Evolutionary conservation across 2,797 vertebrate species (phyloP).

Genomic region (Nasua narica): DNA sequence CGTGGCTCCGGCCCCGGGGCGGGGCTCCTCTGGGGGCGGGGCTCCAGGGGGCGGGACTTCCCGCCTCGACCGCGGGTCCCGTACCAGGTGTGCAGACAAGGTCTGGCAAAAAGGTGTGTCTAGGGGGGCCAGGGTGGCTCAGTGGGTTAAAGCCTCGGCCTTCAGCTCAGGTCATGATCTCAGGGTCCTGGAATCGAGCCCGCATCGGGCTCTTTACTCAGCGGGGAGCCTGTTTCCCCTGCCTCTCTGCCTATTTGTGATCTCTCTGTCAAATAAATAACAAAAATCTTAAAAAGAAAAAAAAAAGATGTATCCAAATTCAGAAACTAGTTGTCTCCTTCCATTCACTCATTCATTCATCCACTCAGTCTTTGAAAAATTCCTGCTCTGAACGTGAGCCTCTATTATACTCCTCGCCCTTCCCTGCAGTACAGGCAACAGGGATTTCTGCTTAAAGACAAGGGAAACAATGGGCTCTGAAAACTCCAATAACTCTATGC

Average conservation of each 20-base stretch:
- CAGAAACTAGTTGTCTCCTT: background rate
- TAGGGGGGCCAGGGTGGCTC: too few species aligned
- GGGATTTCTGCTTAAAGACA: background rate
- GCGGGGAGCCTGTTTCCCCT: too few species aligned
- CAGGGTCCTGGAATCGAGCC: too few species aligned
- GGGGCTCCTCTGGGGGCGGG: background rate
- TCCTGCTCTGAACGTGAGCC: background rate
- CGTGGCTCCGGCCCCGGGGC: rapidly evolving
- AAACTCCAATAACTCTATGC: background rate
- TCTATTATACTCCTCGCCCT: background rate
- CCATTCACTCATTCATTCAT: background rate
- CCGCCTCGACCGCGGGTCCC: background rate
- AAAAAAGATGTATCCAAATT: background rate
- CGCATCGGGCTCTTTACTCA: too few species aligned
- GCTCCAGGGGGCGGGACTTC: background rate
- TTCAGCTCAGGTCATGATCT: too few species aligned
- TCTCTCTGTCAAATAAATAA: too few species aligned
- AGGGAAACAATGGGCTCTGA: background rate
- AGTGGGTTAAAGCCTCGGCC: too few species aligned
- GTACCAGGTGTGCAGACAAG: too few species aligned
- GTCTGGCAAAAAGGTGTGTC: too few species aligned
- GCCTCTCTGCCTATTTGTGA: too few species aligned
- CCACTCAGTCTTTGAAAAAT: background rate
- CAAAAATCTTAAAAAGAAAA: too few species aligned
- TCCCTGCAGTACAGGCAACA: background rate